A percentile compares a stretch with the other conserved stretches of the same genome.
These are phyloP conservation scores for Cervus canadensis DNA, from an alignment of 2,113 vertebrate genomes.

Conservation along the genomic window DNA sequence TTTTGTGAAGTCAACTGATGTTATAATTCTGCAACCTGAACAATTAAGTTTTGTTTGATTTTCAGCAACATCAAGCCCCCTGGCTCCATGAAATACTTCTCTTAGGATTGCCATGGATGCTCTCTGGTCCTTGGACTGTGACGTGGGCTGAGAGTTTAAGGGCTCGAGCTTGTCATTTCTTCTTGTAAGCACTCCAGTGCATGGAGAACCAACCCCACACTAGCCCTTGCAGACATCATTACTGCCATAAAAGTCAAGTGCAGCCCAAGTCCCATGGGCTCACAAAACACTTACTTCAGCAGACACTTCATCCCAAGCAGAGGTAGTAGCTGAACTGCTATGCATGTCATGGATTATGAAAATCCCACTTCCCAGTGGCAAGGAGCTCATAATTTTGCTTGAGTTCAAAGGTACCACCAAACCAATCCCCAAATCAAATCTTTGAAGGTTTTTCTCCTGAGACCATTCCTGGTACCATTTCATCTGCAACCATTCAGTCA, in stretches of 20 bases:
- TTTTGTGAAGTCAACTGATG: neutral
- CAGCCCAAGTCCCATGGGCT: neutral
- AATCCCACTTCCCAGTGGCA: neutral
- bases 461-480: neutral
- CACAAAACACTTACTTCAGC: neutral
- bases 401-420: neutral
- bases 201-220: neutral
- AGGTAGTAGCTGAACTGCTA: neutral
- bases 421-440: neutral
- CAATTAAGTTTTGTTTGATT: neutral
- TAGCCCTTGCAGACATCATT: neutral
- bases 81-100: neutral
- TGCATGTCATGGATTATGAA: accelerated
- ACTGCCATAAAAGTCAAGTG: neutral
- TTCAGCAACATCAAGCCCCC: neutral
- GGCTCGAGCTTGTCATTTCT: neutral
- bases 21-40: neutral
- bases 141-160: neutral
- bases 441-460: neutral
- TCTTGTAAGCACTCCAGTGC: neutral
- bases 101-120: neutral
- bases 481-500: neutral
- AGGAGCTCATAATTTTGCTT: neutral
- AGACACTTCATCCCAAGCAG: neutral
- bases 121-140: neutral